Evolutionary conservation across 2,797 vertebrate species (phyloP).

Genomic region (Schizopygopsis pylzovi): DNA sequence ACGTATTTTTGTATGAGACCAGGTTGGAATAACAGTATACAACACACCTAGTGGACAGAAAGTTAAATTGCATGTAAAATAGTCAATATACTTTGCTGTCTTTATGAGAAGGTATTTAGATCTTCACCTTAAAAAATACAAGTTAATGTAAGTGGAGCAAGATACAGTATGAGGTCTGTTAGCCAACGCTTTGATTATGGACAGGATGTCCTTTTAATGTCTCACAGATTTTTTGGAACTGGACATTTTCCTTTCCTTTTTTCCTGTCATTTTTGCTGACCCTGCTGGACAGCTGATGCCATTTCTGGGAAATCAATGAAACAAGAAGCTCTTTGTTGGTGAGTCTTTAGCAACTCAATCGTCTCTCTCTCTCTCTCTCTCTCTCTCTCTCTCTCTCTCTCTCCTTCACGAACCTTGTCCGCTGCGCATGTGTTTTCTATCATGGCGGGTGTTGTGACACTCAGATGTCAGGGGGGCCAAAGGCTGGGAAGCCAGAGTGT

Average conservation of each 20-base stretch:
- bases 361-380: slow-evolving; percentile 44
- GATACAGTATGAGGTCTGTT: background rate
- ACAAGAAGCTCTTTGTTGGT: slow-evolving; percentile 84
- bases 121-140: background rate
- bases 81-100: slow-evolving; percentile 31
- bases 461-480: slow-evolving; percentile 54
- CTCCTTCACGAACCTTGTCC: background rate
- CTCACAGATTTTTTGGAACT: slow-evolving; percentile 66
- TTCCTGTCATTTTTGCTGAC: slow-evolving; percentile 67
- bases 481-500: slow-evolving; percentile 14
- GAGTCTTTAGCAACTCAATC: slow-evolving; percentile 62
- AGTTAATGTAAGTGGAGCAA: background rate
- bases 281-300: slow-evolving; percentile 80
- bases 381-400: background rate
- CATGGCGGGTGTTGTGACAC: slow-evolving; percentile 72
- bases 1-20: no score
- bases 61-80: background rate
- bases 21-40: background rate
- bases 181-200: slow-evolving; percentile 45
- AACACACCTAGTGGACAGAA: background rate
- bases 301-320: slow-evolving; percentile 86
- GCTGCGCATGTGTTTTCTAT: slow-evolving; percentile 73
- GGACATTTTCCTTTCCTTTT: slow-evolving; percentile 60
- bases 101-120: background rate
- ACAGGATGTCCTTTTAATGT: slow-evolving; percentile 76